Evolutionary conservation across 2,888 invertebrate species (phyloP).

Genomic region (Cistogaster globosa): DNA sequence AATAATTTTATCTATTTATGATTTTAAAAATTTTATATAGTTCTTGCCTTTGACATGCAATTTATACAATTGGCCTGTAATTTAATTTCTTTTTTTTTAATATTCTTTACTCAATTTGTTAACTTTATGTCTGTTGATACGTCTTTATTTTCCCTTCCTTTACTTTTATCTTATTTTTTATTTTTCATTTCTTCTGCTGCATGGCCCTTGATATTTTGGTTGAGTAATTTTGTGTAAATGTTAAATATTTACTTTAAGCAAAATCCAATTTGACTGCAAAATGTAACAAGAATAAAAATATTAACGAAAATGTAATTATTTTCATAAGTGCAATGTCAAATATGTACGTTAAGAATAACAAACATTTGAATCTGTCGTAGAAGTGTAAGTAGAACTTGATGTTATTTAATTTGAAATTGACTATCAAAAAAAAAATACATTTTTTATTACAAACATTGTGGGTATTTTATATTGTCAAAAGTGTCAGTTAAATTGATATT

Average conservation of each 20-base stretch:
- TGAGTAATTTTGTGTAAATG: constrained; percentile 29
- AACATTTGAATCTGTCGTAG: neutral
- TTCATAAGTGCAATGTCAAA: constrained; percentile 50
- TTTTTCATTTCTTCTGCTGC: neutral
- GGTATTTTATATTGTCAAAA: no score
- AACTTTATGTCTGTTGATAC: constrained; percentile 1
- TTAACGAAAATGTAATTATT: constrained; percentile 62
- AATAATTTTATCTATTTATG: neutral
- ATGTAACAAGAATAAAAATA: constrained; percentile 15
- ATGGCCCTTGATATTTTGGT: neutral
- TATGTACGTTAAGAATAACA: constrained; percentile 15
- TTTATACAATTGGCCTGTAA: constrained; percentile 6
- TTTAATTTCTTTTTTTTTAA: neutral
- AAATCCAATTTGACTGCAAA: constrained; percentile 32
- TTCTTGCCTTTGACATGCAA: neutral
- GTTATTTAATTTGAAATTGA: neutral
- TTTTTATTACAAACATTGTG: neutral
- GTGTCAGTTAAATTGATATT: no score
- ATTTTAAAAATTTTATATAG: neutral
- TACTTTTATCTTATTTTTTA: neutral
- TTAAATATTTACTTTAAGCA: constrained; percentile 3
- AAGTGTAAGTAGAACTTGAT: neutral
- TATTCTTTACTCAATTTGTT: constrained; percentile 5
- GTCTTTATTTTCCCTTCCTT: neutral
- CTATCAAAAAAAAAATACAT: neutral